These are phyloP conservation scores for Drosophila nikananu DNA, from an alignment of 1,140 invertebrate species.

Conservation along the genomic window DNA sequence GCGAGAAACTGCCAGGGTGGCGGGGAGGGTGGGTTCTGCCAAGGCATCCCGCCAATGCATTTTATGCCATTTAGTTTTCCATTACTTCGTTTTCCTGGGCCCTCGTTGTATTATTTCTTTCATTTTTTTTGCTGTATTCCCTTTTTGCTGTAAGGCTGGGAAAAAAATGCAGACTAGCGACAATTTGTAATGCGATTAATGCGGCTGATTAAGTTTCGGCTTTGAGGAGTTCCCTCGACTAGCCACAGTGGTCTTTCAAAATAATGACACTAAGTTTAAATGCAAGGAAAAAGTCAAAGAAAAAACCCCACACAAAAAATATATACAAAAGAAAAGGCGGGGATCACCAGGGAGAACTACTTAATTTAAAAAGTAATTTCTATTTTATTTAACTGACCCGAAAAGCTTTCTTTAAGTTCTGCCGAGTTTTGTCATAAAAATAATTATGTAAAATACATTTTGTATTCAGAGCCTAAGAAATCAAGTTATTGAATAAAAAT, in stretches of 20 bases:
- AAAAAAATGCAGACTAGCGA: slow-evolving; percentile 61
- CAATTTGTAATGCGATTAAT: slow-evolving; percentile 82
- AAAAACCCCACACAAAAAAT: neutral
- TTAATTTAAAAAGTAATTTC: neutral
- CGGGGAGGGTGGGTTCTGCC: too few species aligned
- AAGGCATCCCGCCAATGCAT: slow-evolving; percentile 69
- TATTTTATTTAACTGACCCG: neutral
- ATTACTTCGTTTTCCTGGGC: slow-evolving; percentile 52
- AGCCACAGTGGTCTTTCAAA: slow-evolving; percentile 5
- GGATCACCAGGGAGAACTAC: too few species aligned
- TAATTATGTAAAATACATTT: neutral
- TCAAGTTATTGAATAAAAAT: slow-evolving; percentile 13
- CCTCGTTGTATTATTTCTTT: neutral
- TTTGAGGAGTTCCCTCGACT: slow-evolving; percentile 17
- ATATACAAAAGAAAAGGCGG: neutral
- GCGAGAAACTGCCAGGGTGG: slow-evolving; percentile 18
- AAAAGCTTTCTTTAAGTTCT: neutral
- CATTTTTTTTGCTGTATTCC: too few species aligned
- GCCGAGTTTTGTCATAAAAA: rapidly evolving
- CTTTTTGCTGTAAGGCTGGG: slow-evolving; percentile 32
- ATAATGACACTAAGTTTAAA: neutral
- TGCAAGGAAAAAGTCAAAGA: too few species aligned
- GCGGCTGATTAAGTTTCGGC: slow-evolving; percentile 72
- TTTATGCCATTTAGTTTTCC: slow-evolving; percentile 70
- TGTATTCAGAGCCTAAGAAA: neutral